phyloP scores from a whole-genome alignment of 2,888 invertebrate species.

The Brachynemurus nebulosus region DNA sequence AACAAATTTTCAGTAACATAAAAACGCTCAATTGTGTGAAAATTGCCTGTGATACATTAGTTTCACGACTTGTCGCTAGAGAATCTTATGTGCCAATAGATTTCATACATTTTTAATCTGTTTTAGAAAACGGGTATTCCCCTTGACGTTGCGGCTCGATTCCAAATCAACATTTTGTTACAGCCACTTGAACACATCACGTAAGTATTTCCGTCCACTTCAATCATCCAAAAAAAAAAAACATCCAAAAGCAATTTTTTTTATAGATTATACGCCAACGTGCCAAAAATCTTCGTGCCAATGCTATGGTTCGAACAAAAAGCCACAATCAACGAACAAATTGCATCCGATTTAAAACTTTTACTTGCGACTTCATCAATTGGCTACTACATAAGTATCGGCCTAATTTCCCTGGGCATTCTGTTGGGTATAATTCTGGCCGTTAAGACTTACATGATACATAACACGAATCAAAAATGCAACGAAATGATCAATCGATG shows the following conservation, averaged over 20 bases:
- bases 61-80: too few species aligned
- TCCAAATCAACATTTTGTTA: conserved; percentile 65
- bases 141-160: conserved; percentile 57
- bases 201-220: conserved; percentile 31
- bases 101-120: conserved; percentile 11
- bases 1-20: too few species aligned
- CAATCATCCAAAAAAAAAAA: not conserved
- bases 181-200: conserved; percentile 46
- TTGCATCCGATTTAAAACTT: conserved; percentile 39
- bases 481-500: conserved; percentile 1
- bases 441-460: not conserved
- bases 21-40: too few species aligned
- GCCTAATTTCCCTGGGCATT: conserved; percentile 1
- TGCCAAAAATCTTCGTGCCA: conserved; percentile 57
- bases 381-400: not conserved
- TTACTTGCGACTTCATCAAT: conserved; percentile 34
- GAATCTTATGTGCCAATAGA: too few species aligned
- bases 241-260: conserved; percentile 5
- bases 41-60: too few species aligned
- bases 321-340: conserved; percentile 41
- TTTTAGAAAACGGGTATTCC: conserved; percentile 58
- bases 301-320: conserved; percentile 67
- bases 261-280: conserved; percentile 46
- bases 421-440: not conserved
- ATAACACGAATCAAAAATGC: not conserved